Evolutionary conservation across 1,140 invertebrate species (phyloP).

Genomic region (Musca domestica): DNA sequence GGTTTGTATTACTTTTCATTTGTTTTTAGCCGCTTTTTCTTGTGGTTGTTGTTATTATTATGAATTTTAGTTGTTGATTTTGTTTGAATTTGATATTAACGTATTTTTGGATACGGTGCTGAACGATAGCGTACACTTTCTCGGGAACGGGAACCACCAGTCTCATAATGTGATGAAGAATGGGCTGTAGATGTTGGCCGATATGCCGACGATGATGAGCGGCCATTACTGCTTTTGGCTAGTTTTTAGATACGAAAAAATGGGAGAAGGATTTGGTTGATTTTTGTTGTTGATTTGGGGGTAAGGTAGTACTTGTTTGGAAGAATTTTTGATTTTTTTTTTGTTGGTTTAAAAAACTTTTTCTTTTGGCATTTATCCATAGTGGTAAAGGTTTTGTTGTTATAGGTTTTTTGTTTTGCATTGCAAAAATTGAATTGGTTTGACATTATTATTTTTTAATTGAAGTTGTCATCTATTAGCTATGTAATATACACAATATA

Average conservation of each 20-base stretch:
- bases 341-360: conserved; percentile 23
- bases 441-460: no score
- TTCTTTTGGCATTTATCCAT: conserved; percentile 1
- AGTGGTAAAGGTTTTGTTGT: neutral
- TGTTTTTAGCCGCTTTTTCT: neutral
- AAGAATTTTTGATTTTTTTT: conserved; percentile 11
- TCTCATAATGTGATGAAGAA: conserved; percentile 52
- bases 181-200: conserved; percentile 51
- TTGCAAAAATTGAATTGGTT: conserved; percentile 11
- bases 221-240: conserved; percentile 54
- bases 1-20: neutral
- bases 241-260: conserved; percentile 32
- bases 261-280: conserved; percentile 27
- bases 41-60: conserved; percentile 7
- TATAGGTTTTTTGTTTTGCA: neutral
- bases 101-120: conserved; percentile 53
- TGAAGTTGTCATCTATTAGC: no score
- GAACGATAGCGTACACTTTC: conserved; percentile 53
- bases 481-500: conserved; percentile 5
- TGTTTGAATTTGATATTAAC: conserved; percentile 30
- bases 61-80: no score
- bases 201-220: conserved; percentile 51
- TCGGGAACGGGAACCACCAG: conserved; percentile 51
- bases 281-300: no score
- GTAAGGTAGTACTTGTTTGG: no score